A percentile compares a stretch with the other conserved stretches of the same genome.
These are phyloP conservation scores for Diplodus puntazzo DNA, from an alignment of 2,797 vertebrate species.

Conservation along the genomic window DNA sequence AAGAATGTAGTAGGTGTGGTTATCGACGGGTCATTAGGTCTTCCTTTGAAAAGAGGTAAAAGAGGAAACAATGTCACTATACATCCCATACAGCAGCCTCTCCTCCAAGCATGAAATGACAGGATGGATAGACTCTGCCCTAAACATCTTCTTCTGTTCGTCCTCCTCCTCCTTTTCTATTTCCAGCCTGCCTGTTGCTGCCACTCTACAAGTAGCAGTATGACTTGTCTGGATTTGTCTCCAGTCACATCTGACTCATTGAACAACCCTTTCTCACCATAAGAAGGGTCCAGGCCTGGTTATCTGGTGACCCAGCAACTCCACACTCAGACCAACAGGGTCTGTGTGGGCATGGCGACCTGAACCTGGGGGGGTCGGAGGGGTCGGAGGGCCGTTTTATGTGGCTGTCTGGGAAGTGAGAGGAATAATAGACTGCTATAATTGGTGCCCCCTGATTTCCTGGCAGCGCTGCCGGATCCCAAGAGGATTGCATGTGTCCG, in stretches of 20 bases:
- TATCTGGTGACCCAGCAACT: slow-evolving; percentile 65
- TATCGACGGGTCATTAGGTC: slow-evolving; percentile 17
- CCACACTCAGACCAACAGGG: slow-evolving; percentile 36
- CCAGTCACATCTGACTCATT: slow-evolving; percentile 69
- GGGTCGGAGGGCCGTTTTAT: slow-evolving; percentile 63
- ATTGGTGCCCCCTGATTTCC: slow-evolving; percentile 79
- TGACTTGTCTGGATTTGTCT: slow-evolving; percentile 70
- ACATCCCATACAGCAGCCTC: slow-evolving; percentile 2
- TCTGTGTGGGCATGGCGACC: slow-evolving; percentile 53
- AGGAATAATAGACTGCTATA: slow-evolving; percentile 79
- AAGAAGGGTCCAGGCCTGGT: slow-evolving; percentile 52
- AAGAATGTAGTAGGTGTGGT: slow-evolving; percentile 16
- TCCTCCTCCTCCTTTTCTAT: slow-evolving; percentile 40
- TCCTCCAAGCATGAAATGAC: slow-evolving; percentile 52
- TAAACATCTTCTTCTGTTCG: slow-evolving; percentile 26
- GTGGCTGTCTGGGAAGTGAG: slow-evolving; percentile 78
- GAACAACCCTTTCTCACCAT: slow-evolving; percentile 47
- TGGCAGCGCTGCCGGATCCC: slow-evolving; percentile 72
- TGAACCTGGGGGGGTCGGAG: slow-evolving; percentile 44
- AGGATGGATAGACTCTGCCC: slow-evolving; percentile 43
- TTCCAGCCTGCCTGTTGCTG: slow-evolving; percentile 49
- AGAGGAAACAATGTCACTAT: slow-evolving; percentile 42
- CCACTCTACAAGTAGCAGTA: slow-evolving; percentile 41
- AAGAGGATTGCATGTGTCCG: slow-evolving; percentile 69
- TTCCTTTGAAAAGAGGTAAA: slow-evolving; percentile 22